These are phyloP conservation scores for Sebastes umbrosus DNA, from an alignment of 2,797 vertebrate genomes.

Conservation along the genomic window DNA sequence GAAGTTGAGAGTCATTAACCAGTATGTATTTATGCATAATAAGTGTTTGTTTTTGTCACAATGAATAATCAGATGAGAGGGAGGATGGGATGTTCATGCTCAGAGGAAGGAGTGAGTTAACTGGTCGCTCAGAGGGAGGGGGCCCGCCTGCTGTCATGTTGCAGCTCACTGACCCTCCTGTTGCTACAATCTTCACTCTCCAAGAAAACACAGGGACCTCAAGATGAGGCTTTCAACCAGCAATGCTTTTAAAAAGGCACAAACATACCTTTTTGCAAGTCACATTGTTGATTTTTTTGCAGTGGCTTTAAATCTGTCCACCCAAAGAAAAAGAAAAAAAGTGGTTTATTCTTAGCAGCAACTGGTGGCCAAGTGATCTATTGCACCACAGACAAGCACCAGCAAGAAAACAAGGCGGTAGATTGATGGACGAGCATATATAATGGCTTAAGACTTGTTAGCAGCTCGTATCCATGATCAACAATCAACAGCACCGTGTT, in stretches of 20 bases:
- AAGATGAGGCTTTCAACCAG: background rate
- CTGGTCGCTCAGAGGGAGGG: constrained; percentile 5
- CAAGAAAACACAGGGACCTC: background rate
- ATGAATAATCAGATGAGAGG: background rate
- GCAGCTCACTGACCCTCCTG: constrained; percentile 59
- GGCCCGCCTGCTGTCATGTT: constrained; percentile 49
- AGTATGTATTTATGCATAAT: background rate
- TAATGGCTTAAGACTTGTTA: background rate
- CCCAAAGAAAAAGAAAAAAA: background rate
- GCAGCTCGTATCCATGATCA: background rate
- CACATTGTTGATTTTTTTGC: background rate
- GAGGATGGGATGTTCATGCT: background rate
- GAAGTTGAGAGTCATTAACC: background rate
- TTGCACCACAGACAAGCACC: background rate
- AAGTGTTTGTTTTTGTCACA: background rate
- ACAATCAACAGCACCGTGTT: background rate
- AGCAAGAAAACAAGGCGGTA: background rate
- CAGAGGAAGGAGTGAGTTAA: constrained; percentile 52
- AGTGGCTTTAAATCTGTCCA: background rate
- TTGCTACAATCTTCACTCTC: constrained; percentile 35
- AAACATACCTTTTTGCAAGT: background rate
- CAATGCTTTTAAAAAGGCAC: background rate
- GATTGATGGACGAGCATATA: background rate
- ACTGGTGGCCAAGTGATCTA: background rate
- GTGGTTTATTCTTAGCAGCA: background rate